phyloP scores from a whole-genome alignment of 2,113 vertebrate genomes.

The Zosterops japonicus region DNA sequence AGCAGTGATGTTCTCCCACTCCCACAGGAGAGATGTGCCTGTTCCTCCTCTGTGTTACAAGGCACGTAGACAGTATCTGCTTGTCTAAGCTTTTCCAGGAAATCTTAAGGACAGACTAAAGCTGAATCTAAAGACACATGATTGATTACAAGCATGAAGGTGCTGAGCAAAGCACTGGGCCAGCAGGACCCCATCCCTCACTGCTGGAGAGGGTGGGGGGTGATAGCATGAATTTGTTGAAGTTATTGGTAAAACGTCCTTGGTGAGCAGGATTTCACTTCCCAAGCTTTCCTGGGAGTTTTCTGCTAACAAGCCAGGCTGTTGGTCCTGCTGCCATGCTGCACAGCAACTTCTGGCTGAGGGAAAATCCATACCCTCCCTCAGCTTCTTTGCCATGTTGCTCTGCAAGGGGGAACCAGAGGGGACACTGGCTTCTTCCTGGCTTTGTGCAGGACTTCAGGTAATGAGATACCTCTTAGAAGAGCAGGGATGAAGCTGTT shows the following conservation, averaged over 20 bases:
- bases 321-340: not conserved
- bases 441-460: not conserved
- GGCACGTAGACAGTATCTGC: not conserved
- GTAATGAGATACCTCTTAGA: not conserved
- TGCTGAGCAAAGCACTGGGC: not conserved
- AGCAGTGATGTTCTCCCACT: accelerated
- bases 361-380: not conserved
- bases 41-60: not conserved
- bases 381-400: not conserved
- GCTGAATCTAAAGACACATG: not conserved
- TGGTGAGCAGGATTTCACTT: not conserved
- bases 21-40: not conserved
- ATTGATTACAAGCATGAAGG: not conserved
- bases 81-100: not conserved
- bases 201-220: not conserved
- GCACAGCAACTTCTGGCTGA: not conserved
- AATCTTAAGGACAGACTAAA: not conserved
- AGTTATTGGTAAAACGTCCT: not conserved
- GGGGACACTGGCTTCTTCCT: not conserved
- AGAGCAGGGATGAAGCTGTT: not conserved
- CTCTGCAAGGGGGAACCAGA: not conserved
- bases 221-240: not conserved
- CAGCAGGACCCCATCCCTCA: not conserved
- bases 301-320: not conserved
- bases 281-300: not conserved